Percentiles rank a stretch among this genome's conserved stretches.
Evolutionary conservation across 2,113 vertebrate genomes (phyloP).

Genomic region (Proteles cristata): DNA sequence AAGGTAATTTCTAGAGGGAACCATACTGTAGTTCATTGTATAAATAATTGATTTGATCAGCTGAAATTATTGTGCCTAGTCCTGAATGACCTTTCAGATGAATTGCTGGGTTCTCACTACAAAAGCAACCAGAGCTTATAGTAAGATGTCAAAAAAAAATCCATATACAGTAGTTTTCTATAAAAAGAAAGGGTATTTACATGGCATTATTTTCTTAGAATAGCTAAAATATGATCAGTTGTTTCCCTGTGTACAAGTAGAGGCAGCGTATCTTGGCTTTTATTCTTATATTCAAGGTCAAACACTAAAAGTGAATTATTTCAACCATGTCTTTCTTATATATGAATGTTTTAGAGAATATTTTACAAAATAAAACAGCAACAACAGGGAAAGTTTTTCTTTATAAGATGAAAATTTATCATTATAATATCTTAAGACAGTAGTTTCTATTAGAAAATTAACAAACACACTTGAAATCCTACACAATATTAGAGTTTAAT

Average conservation of each 20-base stretch:
- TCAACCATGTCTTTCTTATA: not conserved
- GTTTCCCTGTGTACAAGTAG: constrained; percentile 27
- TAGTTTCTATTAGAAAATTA: constrained; percentile 13
- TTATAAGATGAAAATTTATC: not conserved
- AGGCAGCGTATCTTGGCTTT: constrained; percentile 18
- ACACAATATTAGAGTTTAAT: not conserved
- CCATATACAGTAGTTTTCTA: constrained; percentile 70
- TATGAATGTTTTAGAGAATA: not conserved
- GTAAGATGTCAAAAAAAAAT: constrained; percentile 72
- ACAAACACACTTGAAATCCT: not conserved
- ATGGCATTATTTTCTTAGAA: constrained; percentile 59
- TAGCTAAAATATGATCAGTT: constrained; percentile 62
- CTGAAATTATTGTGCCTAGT: constrained; percentile 78
- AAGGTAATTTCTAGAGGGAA: constrained; percentile 82
- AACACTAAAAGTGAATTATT: constrained; percentile 32
- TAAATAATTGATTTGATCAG: constrained; percentile 85
- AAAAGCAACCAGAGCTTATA: constrained; percentile 75
- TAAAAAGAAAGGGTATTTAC: constrained; percentile 75
- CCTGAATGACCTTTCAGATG: constrained; percentile 80
- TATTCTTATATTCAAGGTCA: constrained; percentile 69
- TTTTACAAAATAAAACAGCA: not conserved
- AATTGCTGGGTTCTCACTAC: constrained; percentile 76
- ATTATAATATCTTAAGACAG: not conserved
- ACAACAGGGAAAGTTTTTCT: not conserved
- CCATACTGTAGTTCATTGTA: constrained; percentile 80